phyloP scores from a whole-genome alignment of 2,888 invertebrate species.

The Pomacea canaliculata region DNA sequence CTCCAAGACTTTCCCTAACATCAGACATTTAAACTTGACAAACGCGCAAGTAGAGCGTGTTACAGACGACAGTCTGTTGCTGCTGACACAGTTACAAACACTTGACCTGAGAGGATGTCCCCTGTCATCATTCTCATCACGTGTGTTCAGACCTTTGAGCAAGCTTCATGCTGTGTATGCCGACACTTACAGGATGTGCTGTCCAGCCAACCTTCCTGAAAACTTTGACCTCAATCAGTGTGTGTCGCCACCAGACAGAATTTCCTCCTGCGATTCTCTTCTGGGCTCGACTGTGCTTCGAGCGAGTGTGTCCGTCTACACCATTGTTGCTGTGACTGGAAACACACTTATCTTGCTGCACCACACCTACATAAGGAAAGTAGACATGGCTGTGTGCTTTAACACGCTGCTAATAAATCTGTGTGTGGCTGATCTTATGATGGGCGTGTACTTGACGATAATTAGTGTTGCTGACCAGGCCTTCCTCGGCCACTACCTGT shows the following conservation, averaged over 20 bases:
- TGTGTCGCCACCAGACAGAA: slow-evolving; percentile 20
- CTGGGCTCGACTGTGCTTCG: slow-evolving; percentile 19
- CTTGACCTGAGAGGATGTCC: slow-evolving; percentile 24
- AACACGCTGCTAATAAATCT: slow-evolving; percentile 20
- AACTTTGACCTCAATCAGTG: slow-evolving; percentile 8
- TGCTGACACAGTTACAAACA: not conserved
- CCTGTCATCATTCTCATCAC: not conserved
- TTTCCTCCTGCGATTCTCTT: slow-evolving; percentile 28
- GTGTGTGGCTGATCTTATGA: slow-evolving; percentile 25
- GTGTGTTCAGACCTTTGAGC: slow-evolving; percentile 2
- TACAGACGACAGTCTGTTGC: not conserved
- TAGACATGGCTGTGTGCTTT: not conserved
- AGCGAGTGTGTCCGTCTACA: slow-evolving; percentile 9
- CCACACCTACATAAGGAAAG: slow-evolving; percentile 34
- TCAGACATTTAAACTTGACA: slow-evolving; percentile 16
- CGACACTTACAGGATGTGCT: slow-evolving; percentile 28
- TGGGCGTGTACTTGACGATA: slow-evolving; percentile 29
- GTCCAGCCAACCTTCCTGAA: slow-evolving; percentile 12
- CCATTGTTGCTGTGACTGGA: slow-evolving; percentile 21
- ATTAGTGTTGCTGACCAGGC: slow-evolving; percentile 24
- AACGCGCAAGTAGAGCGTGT: not conserved
- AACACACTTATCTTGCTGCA: slow-evolving; percentile 18
- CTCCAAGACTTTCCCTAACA: not conserved
- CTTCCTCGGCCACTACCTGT: slow-evolving; percentile 21
- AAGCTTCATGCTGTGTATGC: slow-evolving; percentile 1